phyloP scores from a whole-genome alignment of 2,797 vertebrate species.

The Sorex maritimensis region DNA sequence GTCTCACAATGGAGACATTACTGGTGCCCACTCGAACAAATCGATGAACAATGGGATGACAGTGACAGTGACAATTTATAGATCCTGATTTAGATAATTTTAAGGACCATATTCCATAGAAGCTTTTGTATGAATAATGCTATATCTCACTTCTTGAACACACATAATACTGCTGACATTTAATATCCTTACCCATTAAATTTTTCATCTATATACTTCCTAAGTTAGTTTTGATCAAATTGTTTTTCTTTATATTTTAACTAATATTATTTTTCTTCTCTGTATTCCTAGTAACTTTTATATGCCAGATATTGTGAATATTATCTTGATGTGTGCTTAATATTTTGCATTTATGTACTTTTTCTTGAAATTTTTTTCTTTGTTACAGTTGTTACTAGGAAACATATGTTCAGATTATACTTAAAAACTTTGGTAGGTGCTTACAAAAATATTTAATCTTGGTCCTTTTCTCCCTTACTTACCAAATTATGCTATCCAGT shows the following conservation, averaged over 20 bases:
- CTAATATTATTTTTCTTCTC: not conserved
- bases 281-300: not conserved
- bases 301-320: constrained; percentile 18
- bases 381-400: not conserved
- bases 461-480: not conserved
- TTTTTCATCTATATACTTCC: not conserved
- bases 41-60: too few species aligned
- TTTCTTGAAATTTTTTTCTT: constrained; percentile 16
- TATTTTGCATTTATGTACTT: constrained; percentile 67
- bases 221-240: not conserved
- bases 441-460: constrained; percentile 24
- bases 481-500: not conserved
- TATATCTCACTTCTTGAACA: not conserved
- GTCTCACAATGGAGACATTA: too few species aligned
- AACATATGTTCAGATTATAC: constrained; percentile 4
- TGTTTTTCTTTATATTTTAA: not conserved
- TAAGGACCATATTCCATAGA: too few species aligned
- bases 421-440: not conserved
- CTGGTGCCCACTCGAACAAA: too few species aligned
- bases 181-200: constrained; percentile 37
- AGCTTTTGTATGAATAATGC: too few species aligned
- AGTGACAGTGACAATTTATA: too few species aligned
- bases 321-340: not conserved
- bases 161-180: constrained; percentile 13
- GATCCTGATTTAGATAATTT: too few species aligned